These are phyloP conservation scores for Lota lota DNA, from an alignment of 2,113 vertebrate species.

Conservation along the genomic window DNA sequence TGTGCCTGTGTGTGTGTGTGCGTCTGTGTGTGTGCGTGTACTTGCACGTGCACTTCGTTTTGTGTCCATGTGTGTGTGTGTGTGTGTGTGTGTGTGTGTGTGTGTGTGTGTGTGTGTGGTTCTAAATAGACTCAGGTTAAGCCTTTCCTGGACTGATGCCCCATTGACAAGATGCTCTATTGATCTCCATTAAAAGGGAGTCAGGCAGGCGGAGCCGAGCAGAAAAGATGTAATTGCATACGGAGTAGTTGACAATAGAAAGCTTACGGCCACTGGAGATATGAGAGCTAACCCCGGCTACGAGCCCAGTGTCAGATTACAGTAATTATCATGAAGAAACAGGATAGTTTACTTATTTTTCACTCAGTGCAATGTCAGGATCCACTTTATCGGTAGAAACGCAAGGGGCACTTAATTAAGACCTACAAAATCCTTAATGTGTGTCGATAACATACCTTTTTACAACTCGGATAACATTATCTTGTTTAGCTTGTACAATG, in stretches of 20 bases:
- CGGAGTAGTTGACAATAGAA: conserved; percentile 61
- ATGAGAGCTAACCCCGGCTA: conserved; percentile 53
- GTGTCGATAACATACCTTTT: no score
- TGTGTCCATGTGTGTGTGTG: not conserved
- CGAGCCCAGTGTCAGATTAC: conserved; percentile 66
- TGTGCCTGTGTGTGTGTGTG: not conserved
- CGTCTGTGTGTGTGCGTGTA: not conserved
- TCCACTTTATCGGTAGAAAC: conserved; percentile 10
- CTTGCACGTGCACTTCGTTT: not conserved
- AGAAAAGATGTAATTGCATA: conserved; percentile 69
- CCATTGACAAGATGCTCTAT: conserved; percentile 70
- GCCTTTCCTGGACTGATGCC: conserved; percentile 57
- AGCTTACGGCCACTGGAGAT: conserved; percentile 50
- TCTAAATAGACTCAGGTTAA: conserved; percentile 56
- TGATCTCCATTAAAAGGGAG: conserved; percentile 72
- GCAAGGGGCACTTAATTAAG: no score
- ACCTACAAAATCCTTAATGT: no score
- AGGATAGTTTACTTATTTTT: conserved; percentile 31
- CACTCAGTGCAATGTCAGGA: conserved; percentile 31
- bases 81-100: conserved; percentile 6
- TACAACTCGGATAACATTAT: no score
- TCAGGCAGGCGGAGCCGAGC: conserved; percentile 63
- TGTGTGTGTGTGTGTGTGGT: conserved; percentile 30
- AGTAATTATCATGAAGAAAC: conserved; percentile 53
- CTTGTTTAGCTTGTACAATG: no score